Evolutionary conservation across 2,113 vertebrate species (phyloP), one percentile per base, ranked within the genome.

Genomic region (Cinclus mexicanus): DNA sequence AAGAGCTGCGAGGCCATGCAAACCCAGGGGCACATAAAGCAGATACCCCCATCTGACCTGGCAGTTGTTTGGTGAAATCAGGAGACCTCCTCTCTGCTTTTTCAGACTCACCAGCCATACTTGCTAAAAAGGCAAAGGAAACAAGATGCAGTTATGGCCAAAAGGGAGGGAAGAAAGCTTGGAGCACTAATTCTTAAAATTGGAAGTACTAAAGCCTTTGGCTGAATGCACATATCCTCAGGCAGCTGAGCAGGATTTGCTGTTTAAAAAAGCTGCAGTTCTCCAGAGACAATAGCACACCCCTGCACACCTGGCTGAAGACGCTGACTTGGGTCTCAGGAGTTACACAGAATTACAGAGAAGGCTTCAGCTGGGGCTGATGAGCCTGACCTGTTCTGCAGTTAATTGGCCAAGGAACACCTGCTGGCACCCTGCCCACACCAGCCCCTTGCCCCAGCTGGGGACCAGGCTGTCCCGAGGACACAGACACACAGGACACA

Each of bases 251-350:
- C 42, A 79, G 24, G 31, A 79, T 16, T 68, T 93, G 21, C 59
- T 46, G 50, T 7, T 10, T 26, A 21, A 24, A 65, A 47, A 35
- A 16, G 17, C 39, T 42, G 12, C 42, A 55, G 1, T 4, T 41
- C 46, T 53, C 28, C 47, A 17, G 37, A 57, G 23, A 2, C 41
- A 57, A 2, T 0, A 21, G 2, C 55, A 69, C 7, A 1, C 16
- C 35, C 17, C 8, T 22, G 1, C 31, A 6, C 0, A 1, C 16
- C 60, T 7, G 3, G 2, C 61, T 35, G 8, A 42, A 33, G 8
- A 12, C 1, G 11, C 57, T 6, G 0, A 0, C 5, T 18, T 4
- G 0, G 1, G 2, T 20, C 10, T n/a, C 23, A 7, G 17, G 3
- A 19, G 9, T 18, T 47, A 5, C 1, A 22, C 1, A 63, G 33